A percentile compares a stretch with the other conserved stretches of the same genome.
Conservation (phyloP, 2,888 invertebrate species). For the Drosophila robusta region DNA sequence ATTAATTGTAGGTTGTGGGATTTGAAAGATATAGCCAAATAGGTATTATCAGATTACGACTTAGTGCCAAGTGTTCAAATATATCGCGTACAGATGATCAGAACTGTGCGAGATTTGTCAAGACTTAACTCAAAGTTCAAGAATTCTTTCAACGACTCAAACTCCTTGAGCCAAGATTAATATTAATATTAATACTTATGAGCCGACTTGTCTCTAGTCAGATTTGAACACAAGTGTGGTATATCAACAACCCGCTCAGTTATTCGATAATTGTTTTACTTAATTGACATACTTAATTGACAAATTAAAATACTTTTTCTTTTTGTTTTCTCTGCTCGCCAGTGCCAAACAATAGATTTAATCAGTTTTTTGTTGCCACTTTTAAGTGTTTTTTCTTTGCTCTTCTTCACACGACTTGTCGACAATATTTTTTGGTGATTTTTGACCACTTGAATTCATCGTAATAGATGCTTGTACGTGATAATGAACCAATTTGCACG, state of each 20-base stretch:
- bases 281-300: constrained; percentile 23
- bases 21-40: not conserved
- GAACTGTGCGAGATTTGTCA: not conserved
- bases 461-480: constrained; percentile 52
- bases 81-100: not conserved
- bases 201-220: not conserved
- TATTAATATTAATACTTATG: not conserved
- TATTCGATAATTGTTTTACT: not conserved
- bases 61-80: not conserved
- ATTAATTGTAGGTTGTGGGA: constrained; percentile 11
- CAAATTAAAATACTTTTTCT: not conserved
- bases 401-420: constrained; percentile 38
- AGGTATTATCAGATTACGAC: constrained; percentile 4
- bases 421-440: constrained; percentile 1
- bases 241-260: not conserved
- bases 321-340: constrained; percentile 5
- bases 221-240: no score
- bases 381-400: constrained; percentile 26
- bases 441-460: constrained; percentile 28
- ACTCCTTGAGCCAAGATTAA: not conserved
- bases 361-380: constrained; percentile 28
- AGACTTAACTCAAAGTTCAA: constrained; percentile 1
- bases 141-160: not conserved
- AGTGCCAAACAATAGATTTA: constrained; percentile 11
- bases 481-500: constrained; percentile 70